Conservation (phyloP, 92 coral and sea anemone genomes). For the Parazoanthus swiftii region DNA sequence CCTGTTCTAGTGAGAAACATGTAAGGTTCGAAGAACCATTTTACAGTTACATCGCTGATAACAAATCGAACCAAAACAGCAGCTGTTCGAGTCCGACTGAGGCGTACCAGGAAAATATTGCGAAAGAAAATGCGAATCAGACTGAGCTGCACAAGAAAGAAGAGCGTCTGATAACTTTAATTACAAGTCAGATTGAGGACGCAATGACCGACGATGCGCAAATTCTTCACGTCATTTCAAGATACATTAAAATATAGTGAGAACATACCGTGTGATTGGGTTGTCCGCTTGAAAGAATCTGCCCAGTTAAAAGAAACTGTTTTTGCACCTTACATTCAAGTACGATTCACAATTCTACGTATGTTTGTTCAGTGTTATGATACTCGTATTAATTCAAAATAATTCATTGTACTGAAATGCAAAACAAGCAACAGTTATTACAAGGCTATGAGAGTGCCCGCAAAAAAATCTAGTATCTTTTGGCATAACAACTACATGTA, state of each 20-base stretch:
- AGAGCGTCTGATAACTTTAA: conserved; percentile 1
- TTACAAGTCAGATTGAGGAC: neutral
- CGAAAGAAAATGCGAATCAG: neutral
- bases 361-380: no score
- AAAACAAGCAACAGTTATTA: no score
- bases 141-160: neutral
- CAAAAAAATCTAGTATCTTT: no score
- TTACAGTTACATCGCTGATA: neutral
- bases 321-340: no score
- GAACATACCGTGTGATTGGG: neutral
- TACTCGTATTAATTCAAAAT: no score
- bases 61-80: neutral
- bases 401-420: no score
- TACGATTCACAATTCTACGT: no score
- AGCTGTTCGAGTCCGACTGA: neutral
- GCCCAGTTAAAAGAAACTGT: no score
- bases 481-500: no score
- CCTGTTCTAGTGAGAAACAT: neutral
- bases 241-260: neutral
- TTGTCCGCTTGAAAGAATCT: no score
- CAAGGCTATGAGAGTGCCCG: no score
- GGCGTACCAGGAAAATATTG: neutral
- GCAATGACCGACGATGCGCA: neutral
- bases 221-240: neutral
- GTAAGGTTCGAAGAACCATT: neutral